Evolutionary conservation across 2,888 invertebrate genomes (phyloP).

Genomic region (Patella depressa): DNA sequence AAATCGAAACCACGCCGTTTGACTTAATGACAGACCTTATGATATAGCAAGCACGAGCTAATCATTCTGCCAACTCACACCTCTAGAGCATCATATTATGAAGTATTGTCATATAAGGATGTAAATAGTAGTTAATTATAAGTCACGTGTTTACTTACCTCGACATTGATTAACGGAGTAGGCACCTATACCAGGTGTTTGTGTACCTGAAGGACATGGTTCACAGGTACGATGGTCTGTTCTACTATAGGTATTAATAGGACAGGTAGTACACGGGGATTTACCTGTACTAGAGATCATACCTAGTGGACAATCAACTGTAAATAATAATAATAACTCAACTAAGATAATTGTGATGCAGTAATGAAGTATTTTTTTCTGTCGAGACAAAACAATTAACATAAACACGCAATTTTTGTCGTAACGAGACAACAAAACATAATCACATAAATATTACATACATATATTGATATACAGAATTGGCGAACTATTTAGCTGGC

Average conservation of each 20-base stretch:
- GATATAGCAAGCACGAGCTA: no score
- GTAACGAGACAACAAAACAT: no score
- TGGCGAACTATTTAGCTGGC: no score
- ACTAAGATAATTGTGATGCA: background rate
- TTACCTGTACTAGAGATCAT: slow-evolving; percentile 36
- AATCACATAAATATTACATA: no score
- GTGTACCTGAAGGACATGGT: slow-evolving; percentile 40
- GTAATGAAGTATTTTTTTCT: no score
- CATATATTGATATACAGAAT: no score
- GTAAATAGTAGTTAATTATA: background rate
- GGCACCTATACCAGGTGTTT: slow-evolving; percentile 43
- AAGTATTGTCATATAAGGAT: background rate
- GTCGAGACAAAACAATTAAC: no score
- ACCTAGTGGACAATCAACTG: slow-evolving; percentile 17
- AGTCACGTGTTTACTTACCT: slow-evolving; percentile 34
- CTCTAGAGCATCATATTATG: no score
- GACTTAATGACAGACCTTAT: no score
- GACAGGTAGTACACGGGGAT: slow-evolving; percentile 52
- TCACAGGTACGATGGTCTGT: slow-evolving; percentile 41
- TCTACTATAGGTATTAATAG: slow-evolving; percentile 44
- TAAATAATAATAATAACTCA: background rate
- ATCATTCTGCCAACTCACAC: no score
- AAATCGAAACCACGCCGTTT: no score
- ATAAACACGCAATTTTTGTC: no score
- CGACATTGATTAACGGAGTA: slow-evolving; percentile 37